Evolutionary conservation across 2,797 vertebrate species (phyloP), one percentile per base, ranked within the genome.

Genomic region (Centropyge bicolor): DNA sequence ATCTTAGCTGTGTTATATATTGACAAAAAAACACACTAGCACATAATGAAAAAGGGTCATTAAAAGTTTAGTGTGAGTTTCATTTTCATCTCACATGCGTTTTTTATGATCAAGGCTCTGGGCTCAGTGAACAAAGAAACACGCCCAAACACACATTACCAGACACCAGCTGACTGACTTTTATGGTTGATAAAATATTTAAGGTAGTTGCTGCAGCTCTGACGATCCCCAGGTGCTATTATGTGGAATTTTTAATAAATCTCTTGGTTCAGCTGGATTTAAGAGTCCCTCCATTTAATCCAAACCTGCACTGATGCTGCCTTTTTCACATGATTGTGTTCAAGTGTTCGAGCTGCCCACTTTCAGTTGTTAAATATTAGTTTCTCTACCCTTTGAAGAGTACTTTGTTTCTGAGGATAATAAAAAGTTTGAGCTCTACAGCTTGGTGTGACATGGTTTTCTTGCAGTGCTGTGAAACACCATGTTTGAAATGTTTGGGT

Each of bases 101-200:
- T 24, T 77, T 82, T 70, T 55, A 62, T 66, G 74, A 84, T 64
- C 77, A 76, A n/a, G 63, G 60, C 16, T 68, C 49, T 62, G 48
- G 31, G 52, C 45, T 45, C 65, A 46, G 69, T 56, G 70, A 80
- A 66, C 54, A 81, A 66, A 63, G 45, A 46, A 71, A 38, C 16
- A 45, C 17, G 17, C 36, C 22, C 49, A 43, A 81, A 76, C 61
- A 70, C 46, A 61, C 57, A 75, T 67, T 54, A 73, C 19, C 61
- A 51, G 49, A 75, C 62, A 66, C 56, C 65, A 77, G 62, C 63
- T 68, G 64, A 67, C 65, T 77, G 60, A 79, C 45, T 84, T 87
- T 78, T 80, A 82, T 67, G 65, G 71, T 43, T 77, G 41, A 79
- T 84, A 67, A 81, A 86, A 83, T 85, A 83, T 84, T 88, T 74